Evolutionary conservation across 1,140 invertebrate species (phyloP).

Genomic region (Atta cephalotes): DNA sequence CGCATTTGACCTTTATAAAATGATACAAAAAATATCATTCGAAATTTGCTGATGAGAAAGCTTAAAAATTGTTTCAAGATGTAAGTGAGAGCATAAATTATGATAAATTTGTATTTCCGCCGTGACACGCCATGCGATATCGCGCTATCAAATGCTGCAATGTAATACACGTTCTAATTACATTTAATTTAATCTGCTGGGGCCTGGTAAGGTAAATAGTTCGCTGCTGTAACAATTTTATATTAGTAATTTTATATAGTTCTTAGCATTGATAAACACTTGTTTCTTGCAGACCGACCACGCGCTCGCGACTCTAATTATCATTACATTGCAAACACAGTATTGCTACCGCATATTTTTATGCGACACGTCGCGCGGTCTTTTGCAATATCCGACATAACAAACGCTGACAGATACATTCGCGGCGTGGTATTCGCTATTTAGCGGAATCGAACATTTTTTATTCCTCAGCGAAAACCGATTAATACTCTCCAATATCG

Average conservation of each 20-base stretch:
- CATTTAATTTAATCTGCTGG: neutral
- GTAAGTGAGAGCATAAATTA: neutral
- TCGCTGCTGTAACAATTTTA: neutral
- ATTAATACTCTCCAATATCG: conserved; percentile 40
- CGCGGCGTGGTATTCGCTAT: neutral
- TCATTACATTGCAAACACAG: conserved; percentile 13
- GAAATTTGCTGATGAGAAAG: neutral
- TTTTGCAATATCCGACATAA: conserved; percentile 53
- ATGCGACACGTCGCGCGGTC: conserved; percentile 15
- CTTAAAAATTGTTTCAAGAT: neutral
- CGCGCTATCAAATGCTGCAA: neutral
- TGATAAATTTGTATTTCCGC: neutral
- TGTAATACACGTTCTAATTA: neutral
- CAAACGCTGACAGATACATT: conserved; percentile 41
- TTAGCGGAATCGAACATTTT: conserved; percentile 8
- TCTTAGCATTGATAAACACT: conserved; percentile 19
- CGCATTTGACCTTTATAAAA: conserved; percentile 46
- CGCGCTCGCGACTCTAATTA: conserved; percentile 34
- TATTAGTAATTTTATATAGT: neutral
- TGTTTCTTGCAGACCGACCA: neutral
- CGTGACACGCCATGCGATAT: neutral
- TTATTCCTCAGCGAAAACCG: conserved; percentile 44
- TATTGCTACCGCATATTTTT: conserved; percentile 41
- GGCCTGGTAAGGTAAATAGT: neutral
- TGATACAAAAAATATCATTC: neutral